Evolutionary conservation across 2,797 vertebrate species (phyloP).

Genomic region (Enoplosus armatus): DNA sequence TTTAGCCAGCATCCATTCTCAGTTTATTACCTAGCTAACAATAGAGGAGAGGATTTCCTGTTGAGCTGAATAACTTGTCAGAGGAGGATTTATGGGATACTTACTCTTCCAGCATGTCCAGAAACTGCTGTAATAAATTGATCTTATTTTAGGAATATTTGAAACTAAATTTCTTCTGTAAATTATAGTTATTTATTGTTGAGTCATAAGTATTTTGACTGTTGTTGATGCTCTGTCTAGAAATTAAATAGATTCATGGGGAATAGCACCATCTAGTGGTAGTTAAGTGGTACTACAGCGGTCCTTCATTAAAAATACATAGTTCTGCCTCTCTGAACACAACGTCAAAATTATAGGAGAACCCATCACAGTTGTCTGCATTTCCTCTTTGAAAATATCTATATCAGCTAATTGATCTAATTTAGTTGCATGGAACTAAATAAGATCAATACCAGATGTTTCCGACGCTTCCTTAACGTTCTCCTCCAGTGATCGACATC

Average conservation of each 20-base stretch:
- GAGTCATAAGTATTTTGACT: not conserved
- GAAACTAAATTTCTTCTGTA: not conserved
- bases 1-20: conserved; percentile 28
- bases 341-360: not conserved
- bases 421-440: not conserved
- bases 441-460: not conserved
- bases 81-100: conserved; percentile 3
- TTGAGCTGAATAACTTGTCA: conserved; percentile 13
- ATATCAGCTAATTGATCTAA: not conserved
- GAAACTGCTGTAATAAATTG: not conserved
- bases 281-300: conserved; percentile 7
- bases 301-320: not conserved
- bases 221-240: not conserved
- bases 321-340: not conserved
- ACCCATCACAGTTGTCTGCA: not conserved
- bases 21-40: conserved; percentile 33
- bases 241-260: not conserved
- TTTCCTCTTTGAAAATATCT: not conserved
- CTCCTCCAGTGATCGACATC: conserved; percentile 90
- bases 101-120: not conserved
- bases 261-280: conserved; percentile 59
- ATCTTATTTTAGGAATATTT: not conserved
- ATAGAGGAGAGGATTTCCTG: conserved; percentile 17
- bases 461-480: conserved; percentile 83
- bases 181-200: not conserved